Percentiles rank a stretch among this genome's conserved stretches.
Evolutionary conservation across 2,888 invertebrate genomes (phyloP).

Genomic region (Drosophila nigricruria): DNA sequence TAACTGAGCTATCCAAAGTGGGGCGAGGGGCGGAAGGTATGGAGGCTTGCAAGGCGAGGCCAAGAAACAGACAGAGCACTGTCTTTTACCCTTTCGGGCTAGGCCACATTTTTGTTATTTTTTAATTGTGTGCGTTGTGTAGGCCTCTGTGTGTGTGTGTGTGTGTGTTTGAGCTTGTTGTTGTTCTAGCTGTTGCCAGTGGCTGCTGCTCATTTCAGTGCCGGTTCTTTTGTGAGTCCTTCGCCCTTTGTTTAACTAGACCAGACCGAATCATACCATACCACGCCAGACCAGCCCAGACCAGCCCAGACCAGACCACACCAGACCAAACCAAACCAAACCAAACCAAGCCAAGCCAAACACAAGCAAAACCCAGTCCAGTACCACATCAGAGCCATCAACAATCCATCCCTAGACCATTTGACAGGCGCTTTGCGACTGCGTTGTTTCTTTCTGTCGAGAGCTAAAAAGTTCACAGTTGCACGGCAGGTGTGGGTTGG

Average conservation of each 20-base stretch:
- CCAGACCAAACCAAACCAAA: constrained; percentile 6
- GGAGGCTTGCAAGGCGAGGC: constrained; percentile 23
- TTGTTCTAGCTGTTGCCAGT: constrained; percentile 38
- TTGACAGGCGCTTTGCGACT: constrained; percentile 20
- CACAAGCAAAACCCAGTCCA: constrained; percentile 8
- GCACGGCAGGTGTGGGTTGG: constrained; percentile 3
- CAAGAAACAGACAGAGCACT: constrained; percentile 6
- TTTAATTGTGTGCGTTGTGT: constrained; percentile 65
- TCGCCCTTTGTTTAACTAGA: constrained; percentile 66
- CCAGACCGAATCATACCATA: constrained; percentile 32
- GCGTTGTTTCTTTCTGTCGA: constrained; percentile 29
- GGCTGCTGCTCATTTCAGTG: constrained; percentile 62
- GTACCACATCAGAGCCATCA: constrained; percentile 23
- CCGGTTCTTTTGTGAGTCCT: constrained; percentile 58
- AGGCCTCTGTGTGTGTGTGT: constrained; percentile 11
- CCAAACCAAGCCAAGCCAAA: constrained; percentile 6
- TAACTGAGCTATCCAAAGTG: constrained; percentile 43
- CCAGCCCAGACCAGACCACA: constrained; percentile 3
- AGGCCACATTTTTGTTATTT: constrained; percentile 72
- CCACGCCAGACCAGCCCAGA: constrained; percentile 13
- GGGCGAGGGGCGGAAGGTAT: not conserved
- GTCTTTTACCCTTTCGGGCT: constrained; percentile 27
- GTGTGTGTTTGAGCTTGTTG: constrained; percentile 11
- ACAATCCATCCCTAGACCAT: constrained; percentile 28
- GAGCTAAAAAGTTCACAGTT: constrained; percentile 40